These are phyloP conservation scores for Leptinotarsa haldemani DNA, from an alignment of 2,888 invertebrate species.

Conservation along the genomic window DNA sequence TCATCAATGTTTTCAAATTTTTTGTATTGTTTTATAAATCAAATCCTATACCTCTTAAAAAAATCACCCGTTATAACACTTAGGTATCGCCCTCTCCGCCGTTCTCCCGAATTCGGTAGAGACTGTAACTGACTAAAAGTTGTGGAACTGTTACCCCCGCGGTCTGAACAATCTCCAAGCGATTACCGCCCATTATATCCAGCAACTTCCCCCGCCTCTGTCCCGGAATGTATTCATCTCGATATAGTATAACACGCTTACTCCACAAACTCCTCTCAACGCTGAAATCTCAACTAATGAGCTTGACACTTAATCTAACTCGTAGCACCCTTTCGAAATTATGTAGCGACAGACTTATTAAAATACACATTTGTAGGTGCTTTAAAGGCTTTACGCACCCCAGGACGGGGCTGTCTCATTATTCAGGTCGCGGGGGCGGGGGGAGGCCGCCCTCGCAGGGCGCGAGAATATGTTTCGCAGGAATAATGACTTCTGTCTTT, in stretches of 20 bases:
- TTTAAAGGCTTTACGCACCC: slow-evolving; percentile 38
- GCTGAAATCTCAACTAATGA: slow-evolving; percentile 41
- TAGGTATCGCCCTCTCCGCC: too few species aligned
- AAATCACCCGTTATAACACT: too few species aligned
- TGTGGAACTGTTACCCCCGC: not conserved
- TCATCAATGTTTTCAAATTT: too few species aligned
- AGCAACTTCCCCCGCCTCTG: slow-evolving; percentile 15
- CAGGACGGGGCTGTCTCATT: slow-evolving; percentile 32
- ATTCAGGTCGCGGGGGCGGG: slow-evolving; percentile 29
- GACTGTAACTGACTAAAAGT: too few species aligned
- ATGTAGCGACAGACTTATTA: slow-evolving; percentile 44
- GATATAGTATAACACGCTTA: slow-evolving; percentile 32
- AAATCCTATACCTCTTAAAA: too few species aligned
- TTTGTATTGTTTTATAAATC: too few species aligned
- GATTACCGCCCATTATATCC: slow-evolving; percentile 1
- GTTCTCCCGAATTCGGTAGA: too few species aligned
- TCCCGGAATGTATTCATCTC: slow-evolving; percentile 29
- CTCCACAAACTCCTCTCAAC: slow-evolving; percentile 37
- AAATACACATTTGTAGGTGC: slow-evolving; percentile 42
- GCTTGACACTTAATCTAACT: slow-evolving; percentile 43
- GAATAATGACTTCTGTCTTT: slow-evolving; percentile 39
- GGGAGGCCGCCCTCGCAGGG: not conserved
- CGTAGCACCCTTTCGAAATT: slow-evolving; percentile 39
- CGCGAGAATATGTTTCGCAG: slow-evolving; percentile 32
- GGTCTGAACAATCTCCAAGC: not conserved